Percentiles rank a stretch among this genome's conserved stretches.
Conservation (phyloP, 2,113 vertebrate genomes). For the Probosciger aterrimus region DNA sequence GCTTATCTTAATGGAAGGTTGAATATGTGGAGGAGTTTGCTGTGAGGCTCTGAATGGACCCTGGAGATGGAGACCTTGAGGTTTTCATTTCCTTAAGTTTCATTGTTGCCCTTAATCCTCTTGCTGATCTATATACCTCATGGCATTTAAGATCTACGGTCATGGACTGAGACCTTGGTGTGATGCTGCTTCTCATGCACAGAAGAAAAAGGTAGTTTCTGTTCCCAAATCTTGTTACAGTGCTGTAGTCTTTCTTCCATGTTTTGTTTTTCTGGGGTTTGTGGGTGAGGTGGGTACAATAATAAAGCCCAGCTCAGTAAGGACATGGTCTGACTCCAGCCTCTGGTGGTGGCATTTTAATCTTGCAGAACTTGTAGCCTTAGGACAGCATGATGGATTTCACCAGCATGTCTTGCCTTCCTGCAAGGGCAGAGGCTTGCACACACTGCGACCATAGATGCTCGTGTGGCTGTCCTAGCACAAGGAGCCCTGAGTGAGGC, state of each 20-base stretch:
- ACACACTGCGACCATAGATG: not conserved
- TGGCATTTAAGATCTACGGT: not conserved
- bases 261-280: not conserved
- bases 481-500: rapidly evolving
- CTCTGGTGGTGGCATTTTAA: not conserved
- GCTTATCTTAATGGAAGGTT: not conserved
- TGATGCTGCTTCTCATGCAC: not conserved
- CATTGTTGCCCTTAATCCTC: not conserved
- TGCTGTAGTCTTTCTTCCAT: not conserved
- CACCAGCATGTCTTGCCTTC: not conserved
- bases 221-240: not conserved
- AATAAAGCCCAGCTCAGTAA: not conserved
- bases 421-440: not conserved
- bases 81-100: not conserved
- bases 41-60: not conserved
- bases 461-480: not conserved
- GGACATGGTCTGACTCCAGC: not conserved
- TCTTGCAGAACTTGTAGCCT: not conserved
- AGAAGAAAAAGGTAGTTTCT: not conserved
- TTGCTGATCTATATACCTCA: not conserved
- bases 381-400: not conserved
- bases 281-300: not conserved
- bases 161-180: not conserved
- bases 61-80: not conserved
- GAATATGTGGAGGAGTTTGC: not conserved